Evolutionary conservation across 2,888 invertebrate genomes (phyloP).

Genomic region (Caenorhabditis japonica): DNA sequence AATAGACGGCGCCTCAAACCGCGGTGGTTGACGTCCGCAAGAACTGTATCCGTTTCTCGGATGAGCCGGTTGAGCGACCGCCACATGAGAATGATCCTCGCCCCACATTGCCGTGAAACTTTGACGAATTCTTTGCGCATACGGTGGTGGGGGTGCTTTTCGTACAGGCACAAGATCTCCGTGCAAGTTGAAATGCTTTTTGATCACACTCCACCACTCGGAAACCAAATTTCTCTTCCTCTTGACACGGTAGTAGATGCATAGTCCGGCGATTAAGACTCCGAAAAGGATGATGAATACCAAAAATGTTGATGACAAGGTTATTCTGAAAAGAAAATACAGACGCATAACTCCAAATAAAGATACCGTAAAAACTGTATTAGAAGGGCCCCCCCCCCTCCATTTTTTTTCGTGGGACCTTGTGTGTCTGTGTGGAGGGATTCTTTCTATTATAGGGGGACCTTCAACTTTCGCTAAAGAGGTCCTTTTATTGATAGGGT

Average conservation of each 20-base stretch:
- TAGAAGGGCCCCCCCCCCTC: too few species aligned
- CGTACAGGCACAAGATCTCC: slow-evolving; percentile 71
- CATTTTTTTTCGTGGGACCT: too few species aligned
- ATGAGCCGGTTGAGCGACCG: slow-evolving; percentile 41
- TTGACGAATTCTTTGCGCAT: slow-evolving; percentile 39
- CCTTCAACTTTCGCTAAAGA: too few species aligned
- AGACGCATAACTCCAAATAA: slow-evolving; percentile 1
- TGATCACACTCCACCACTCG: slow-evolving; percentile 65
- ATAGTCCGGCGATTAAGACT: slow-evolving; percentile 40
- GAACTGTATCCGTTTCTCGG: slow-evolving; percentile 33
- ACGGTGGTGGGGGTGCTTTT: slow-evolving; percentile 73
- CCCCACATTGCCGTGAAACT: slow-evolving; percentile 63
- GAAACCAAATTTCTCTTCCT: slow-evolving; percentile 53
- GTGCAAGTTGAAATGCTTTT: slow-evolving; percentile 67
- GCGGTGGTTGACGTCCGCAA: slow-evolving; percentile 32
- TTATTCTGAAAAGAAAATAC: slow-evolving; percentile 48
- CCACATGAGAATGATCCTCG: slow-evolving; percentile 44
- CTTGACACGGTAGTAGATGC: slow-evolving; percentile 54
- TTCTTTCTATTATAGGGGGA: too few species aligned
- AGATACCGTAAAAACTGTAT: too few species aligned
- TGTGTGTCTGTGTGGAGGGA: too few species aligned
- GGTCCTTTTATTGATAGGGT: too few species aligned
- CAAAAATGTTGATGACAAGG: slow-evolving; percentile 54
- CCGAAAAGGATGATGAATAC: slow-evolving; percentile 47
- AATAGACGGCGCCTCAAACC: slow-evolving; percentile 50